Evolutionary conservation across 2,888 invertebrate genomes (phyloP), one percentile per base, ranked within the genome.

Genomic region (Homarus gammarus): DNA sequence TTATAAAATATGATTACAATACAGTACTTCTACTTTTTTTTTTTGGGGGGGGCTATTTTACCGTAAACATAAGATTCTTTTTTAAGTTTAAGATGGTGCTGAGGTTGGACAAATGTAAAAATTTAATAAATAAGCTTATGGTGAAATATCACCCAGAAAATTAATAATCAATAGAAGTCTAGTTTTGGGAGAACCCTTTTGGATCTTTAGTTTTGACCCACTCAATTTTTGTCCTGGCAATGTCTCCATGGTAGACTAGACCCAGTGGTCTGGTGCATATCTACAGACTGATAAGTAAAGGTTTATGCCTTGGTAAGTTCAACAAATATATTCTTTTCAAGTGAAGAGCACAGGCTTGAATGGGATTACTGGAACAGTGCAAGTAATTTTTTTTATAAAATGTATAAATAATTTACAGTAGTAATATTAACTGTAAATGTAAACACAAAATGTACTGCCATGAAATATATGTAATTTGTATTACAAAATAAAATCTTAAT

Each of bases 401-500:
- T 10, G 44, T 10, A 49, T 10, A n/a, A n/a, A n/a, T n/a, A n/a
- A n/a, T n/a, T n/a, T n/a, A n/a, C n/a, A n/a, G n/a, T n/a, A n/a
- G n/a, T n/a, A n/a, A n/a, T n/a, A n/a, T n/a, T n/a, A n/a, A n/a
- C 10, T 68, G 31, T 15, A 68, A 22, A 31, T n/a, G 22, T 22
- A 27, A 27, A 68, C 3, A 75, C 3, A 75, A 75, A 75, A 77
- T 15, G 27, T 33, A 3, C 18, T 18, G 70, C 18, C 31, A 8
- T 12, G 36, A 73, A 40, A 36, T n/a, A 73, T 31, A 38, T 18
- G 38, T n/a, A 73, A 56, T 56, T 12, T 18, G 18, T 56, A 22
- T 64, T 22, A 70, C 44, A n/a, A 82, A 61, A 64, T 38, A 82
- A 82, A 36, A 38, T 51, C 18, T n/a, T 27, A 27, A 49, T 49